phyloP scores from a whole-genome alignment of 2,797 vertebrate genomes.

The Chromobotia macracanthus region DNA sequence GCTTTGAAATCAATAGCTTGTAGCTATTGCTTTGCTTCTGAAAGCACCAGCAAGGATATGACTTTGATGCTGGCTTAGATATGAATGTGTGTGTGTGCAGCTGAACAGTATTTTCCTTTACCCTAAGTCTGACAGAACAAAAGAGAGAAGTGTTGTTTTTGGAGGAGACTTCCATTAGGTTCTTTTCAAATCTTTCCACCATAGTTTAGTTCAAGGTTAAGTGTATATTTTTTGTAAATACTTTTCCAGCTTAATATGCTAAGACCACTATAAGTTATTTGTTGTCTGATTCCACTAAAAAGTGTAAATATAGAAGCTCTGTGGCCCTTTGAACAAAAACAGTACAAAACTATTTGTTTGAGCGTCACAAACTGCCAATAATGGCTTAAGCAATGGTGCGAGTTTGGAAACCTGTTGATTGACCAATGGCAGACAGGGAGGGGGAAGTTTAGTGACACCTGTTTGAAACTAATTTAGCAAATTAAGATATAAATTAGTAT shows the following conservation, averaged over 20 bases:
- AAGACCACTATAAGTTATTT: too few relatives aligned
- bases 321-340: too few relatives aligned
- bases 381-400: too few relatives aligned
- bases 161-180: conserved; percentile 48
- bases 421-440: too few relatives aligned
- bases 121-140: conserved; percentile 37
- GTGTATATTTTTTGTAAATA: neutral
- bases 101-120: conserved; percentile 10
- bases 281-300: too few relatives aligned
- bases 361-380: too few relatives aligned
- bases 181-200: neutral
- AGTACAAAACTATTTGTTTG: too few relatives aligned
- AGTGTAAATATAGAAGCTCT: too few relatives aligned
- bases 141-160: conserved; percentile 19
- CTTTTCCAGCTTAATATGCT: neutral
- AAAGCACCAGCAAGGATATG: conserved; percentile 32
- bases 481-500: too few relatives aligned
- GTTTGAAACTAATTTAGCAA: too few relatives aligned
- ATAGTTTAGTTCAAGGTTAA: neutral
- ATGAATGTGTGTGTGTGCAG: conserved; percentile 11
- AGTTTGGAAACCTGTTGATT: too few relatives aligned
- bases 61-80: conserved; percentile 42
- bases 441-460: too few relatives aligned
- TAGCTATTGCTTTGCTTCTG: conserved; percentile 42
- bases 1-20: conserved; percentile 67